phyloP scores from a whole-genome alignment of 2,888 invertebrate genomes.

The Sipunculus nudus region DNA sequence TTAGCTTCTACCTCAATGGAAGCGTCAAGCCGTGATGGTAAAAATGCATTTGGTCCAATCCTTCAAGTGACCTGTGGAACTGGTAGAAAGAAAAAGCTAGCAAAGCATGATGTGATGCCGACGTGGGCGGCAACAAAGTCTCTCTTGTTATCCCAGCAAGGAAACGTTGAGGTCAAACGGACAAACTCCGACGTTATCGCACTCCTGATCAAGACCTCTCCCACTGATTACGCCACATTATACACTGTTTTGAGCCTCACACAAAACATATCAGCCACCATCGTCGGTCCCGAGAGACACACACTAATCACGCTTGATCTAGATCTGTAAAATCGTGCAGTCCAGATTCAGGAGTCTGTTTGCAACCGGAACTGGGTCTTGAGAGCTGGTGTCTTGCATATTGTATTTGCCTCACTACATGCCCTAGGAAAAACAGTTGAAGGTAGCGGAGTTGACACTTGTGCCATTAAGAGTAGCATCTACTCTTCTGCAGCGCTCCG shows the following conservation, averaged over 20 bases:
- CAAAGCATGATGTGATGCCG: too few relatives aligned
- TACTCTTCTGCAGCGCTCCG: conserved; percentile 26
- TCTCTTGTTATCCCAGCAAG: too few relatives aligned
- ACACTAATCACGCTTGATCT: conserved; percentile 16
- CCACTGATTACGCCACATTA: conserved; percentile 17
- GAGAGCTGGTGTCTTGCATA: conserved; percentile 14
- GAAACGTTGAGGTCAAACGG: too few relatives aligned
- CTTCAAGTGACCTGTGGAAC: too few relatives aligned
- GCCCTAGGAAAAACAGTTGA: conserved; percentile 27
- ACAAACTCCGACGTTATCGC: too few relatives aligned
- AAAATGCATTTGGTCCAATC: too few relatives aligned
- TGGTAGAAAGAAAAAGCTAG: too few relatives aligned
- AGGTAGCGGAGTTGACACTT: conserved; percentile 18
- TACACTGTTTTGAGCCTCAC: conserved; percentile 20
- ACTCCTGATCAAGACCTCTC: conserved; percentile 16
- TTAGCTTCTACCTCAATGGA: too few relatives aligned
- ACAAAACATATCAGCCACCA: conserved; percentile 14
- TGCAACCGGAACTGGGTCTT: conserved; percentile 20
- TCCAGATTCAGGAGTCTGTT: conserved; percentile 21
- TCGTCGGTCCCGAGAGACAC: conserved; percentile 17
- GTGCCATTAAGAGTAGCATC: conserved; percentile 24
- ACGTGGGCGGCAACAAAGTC: too few relatives aligned
- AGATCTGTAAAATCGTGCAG: conserved; percentile 16
- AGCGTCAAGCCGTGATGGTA: too few relatives aligned
- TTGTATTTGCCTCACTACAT: conserved; percentile 27